Base-by-base conservation (phyloP, 2,113 vertebrate genomes). In the Festucalex cinctus region DNA sequence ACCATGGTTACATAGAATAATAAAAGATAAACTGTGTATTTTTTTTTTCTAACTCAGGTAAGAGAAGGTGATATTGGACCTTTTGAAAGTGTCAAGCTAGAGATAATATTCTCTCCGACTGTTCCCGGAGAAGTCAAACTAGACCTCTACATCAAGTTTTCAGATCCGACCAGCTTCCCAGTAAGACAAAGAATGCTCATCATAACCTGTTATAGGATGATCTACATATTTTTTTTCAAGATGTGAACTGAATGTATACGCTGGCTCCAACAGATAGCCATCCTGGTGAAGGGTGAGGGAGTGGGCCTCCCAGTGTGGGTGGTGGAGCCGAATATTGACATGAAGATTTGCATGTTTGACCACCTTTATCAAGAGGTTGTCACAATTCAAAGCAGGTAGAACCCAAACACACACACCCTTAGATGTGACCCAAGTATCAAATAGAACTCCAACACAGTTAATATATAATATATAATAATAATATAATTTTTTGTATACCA, bases 291-390 rank as follows among this genome's bases (percentile, higher is more conserved):
- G 0, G 96, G 94, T 0, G 26, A 91, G 8, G 90, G 91, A 0
- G 0, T 89, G 4, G 89, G 90, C 0, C 76, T 93, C 62, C 96
- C 96, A 0, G 90, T 98, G 26, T 95, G 93, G 92, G 88, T 97
- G 71, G 77, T 87, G 20, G 80, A 79, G 41, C 89, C 94, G 49
- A 90, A 16, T 1, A 49, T 97, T 12, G 94, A 98, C 70, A 83
- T 99, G 3, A 96, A 92, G 87, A 95, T 97, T 77, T 99, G 96
- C 86, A 90, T 90, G 88, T 97, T 93, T 1, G 91, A 95, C 71
- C 83, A 66, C 1, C 90, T 95, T 8, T 97, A 98, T 74, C 95
- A 96, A 84, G 93, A 94, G 20, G 88, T 75, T 1, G 39, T 99
- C 0, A 20, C 82, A 3, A 24, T 97, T 59, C 82, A 81, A n/a